Base-by-base conservation (phyloP, 2,113 vertebrate species). In the Nycticryphes semicollaris region DNA sequence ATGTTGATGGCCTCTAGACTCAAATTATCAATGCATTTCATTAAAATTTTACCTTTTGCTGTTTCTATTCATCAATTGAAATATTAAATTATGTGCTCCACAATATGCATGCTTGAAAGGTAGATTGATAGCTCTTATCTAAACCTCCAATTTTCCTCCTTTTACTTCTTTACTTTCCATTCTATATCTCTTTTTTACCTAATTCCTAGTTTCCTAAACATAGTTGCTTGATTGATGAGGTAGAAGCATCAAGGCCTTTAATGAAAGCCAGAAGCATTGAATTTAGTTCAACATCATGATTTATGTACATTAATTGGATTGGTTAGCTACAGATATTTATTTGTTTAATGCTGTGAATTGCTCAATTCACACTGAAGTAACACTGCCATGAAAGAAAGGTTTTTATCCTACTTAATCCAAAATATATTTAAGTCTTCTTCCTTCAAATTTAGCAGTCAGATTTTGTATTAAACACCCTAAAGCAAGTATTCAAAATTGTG, bases 331-430 rank as follows among this genome's bases (percentile, higher is more conserved):
- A 67, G 43, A 33, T 69, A 64, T 41, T 68, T 64, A n/a, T 48
- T 30, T 79, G 21, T 18, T 85, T 75, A 67, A 50, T 62, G 14
- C 5, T 56, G 31, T 51, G 13, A 37, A 10, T 53, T 66, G 8
- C 16, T 84, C 8, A 53, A 35, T 62, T 81, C 85, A 33, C 1
- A 0, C 3, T 60, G 16, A 63, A 72, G 37, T 76, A 72, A 30
- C 57, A 60, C 7, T 51, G 4, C 8, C 12, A 21, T 8, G 7
- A 70, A 70, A 5, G 0, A 37, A 12, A 57, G 5, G 2, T 3
- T 28, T 82, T 78, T 15, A 57, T 75, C 23, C 77, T 75, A 62
- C 51, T 67, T 56, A 41, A 30, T 60, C 8, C 18, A 66, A 79
- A 92, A 62, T 2, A 15, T 4, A 18, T 54, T 5, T 30, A 76